These are phyloP conservation scores for Paracentrotus lividus DNA, from an alignment of 53 echinoderm and acorn worm genomes.

Conservation along the genomic window DNA sequence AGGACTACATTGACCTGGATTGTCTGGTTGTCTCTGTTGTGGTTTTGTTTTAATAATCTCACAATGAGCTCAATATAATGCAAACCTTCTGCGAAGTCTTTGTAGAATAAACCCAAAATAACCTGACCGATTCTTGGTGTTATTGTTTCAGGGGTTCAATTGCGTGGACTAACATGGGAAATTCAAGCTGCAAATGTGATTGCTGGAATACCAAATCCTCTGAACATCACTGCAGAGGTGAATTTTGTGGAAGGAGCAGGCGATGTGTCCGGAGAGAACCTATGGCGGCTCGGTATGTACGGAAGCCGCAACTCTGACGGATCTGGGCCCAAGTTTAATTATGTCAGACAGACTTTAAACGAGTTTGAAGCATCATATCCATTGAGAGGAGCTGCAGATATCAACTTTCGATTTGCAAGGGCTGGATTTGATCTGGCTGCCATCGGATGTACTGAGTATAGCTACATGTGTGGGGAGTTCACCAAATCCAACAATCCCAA, in stretches of 20 bases:
- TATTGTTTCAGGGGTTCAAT: constrained; percentile 76
- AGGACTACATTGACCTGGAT: not conserved
- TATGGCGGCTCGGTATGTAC: constrained; percentile 90
- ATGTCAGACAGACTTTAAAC: constrained; percentile 82
- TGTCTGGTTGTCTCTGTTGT: not conserved
- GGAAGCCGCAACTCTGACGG: constrained; percentile 81
- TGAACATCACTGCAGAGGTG: constrained; percentile 77
- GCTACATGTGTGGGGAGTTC: constrained; percentile 91
- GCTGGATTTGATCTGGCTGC: constrained; percentile 91
- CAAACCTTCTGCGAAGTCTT: not conserved
- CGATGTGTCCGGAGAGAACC: constrained; percentile 80
- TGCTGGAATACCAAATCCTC: constrained; percentile 85
- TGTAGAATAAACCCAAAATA: not conserved
- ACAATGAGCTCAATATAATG: not conserved
- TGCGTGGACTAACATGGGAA: constrained; percentile 83
- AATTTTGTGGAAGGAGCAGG: constrained; percentile 72
- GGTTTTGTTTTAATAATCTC: not conserved
- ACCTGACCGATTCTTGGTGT: not conserved
- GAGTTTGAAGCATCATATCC: constrained; percentile 71
- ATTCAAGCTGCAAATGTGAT: constrained; percentile 81
- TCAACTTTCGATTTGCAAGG: constrained; percentile 67
- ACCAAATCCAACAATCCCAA: constrained; percentile 78
- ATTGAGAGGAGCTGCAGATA: constrained; percentile 50
- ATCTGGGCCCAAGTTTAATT: constrained; percentile 81
- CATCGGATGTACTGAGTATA: constrained; percentile 88